Base-by-base conservation (phyloP, 2,797 vertebrate genomes). In the Fratercula arctica region DNA sequence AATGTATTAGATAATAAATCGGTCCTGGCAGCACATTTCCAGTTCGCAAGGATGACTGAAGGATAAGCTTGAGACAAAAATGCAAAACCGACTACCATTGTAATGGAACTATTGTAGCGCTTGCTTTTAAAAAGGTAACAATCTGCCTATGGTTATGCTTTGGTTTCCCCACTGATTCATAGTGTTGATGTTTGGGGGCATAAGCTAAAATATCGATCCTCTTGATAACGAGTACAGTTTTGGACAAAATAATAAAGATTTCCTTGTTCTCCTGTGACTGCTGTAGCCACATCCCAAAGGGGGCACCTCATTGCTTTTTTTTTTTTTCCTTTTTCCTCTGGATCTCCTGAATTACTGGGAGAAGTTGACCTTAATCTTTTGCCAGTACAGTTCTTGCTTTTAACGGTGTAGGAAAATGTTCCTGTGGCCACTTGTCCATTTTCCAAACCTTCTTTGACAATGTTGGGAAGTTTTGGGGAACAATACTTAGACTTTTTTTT, bases 41-140 rank as follows among this genome's bases (percentile, higher is more conserved):
- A 80, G n/a, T 85, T 92, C 8, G 3, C 67, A 90, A 79, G 89
- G 91, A 60, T 89, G 75, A 60, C 56, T 89, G 89, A 85, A 97
- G 87, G 87, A 80, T 84, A 70, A 89, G 77, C 46, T 73, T 59
- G 60, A 92, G 64, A 41, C 12, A 81, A 45, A 95, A 85, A 46
- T 28, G 17, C 54, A 83, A 73, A 84, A 61, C 9, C 3, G 0
- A 11, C 51, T 83, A 6, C 45, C 6, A 15, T 41, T 77, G 45
- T 68, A 77, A 83, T 66, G 15, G 26, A 76, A 53, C 5, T 45
- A 26, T 28, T 59, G 16, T 20, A 76, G 21, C 1, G 1, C 12
- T 91, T 1, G 1, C 41, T 87, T 50, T 85, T 80, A 18, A 79
- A 69, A 76, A 63, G 20, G 11, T 46, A 45, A 10, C 25, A 41